These are phyloP conservation scores for Drosophila cognata DNA, from an alignment of 2,888 invertebrate species.

Conservation along the genomic window DNA sequence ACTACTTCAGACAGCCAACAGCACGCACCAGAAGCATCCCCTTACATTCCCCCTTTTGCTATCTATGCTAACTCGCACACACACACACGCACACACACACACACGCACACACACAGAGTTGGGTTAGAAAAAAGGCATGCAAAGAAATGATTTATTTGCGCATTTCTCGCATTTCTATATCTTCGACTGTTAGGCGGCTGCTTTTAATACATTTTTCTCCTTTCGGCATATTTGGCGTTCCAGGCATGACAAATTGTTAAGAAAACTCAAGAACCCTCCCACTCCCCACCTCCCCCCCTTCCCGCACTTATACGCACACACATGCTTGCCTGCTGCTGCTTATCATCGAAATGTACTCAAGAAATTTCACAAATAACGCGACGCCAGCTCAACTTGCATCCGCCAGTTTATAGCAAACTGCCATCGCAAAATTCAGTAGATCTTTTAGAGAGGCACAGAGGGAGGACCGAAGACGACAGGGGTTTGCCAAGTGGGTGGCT, in stretches of 20 bases:
- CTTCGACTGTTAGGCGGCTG: slow-evolving; percentile 69
- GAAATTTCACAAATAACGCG: slow-evolving; percentile 78
- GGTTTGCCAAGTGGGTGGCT: slow-evolving; percentile 3
- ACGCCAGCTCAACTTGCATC: slow-evolving; percentile 67
- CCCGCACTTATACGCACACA: background rate
- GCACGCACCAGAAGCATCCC: slow-evolving; percentile 9
- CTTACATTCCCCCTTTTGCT: slow-evolving; percentile 25
- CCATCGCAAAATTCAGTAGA: slow-evolving; percentile 14
- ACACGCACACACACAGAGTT: slow-evolving; percentile 9
- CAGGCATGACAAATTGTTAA: slow-evolving; percentile 81
- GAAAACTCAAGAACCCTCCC: slow-evolving; percentile 63
- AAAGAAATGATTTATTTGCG: slow-evolving; percentile 83
- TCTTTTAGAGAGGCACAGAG: background rate
- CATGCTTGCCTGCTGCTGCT: slow-evolving; percentile 58
- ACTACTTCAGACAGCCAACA: slow-evolving; percentile 66
- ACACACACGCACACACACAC: slow-evolving; percentile 14
- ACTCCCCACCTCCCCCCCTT: too few species aligned
- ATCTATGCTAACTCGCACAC: slow-evolving; percentile 40
- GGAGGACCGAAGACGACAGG: background rate
- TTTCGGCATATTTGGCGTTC: slow-evolving; percentile 80
- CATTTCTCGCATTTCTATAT: slow-evolving; percentile 75
- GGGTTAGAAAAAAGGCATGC: slow-evolving; percentile 61
- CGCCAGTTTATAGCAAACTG: slow-evolving; percentile 18
- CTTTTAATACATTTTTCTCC: slow-evolving; percentile 78
- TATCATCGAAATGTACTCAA: slow-evolving; percentile 79